Evolutionary conservation across 2,888 invertebrate genomes (phyloP).

Genomic region (Orchesellides sinensis): DNA sequence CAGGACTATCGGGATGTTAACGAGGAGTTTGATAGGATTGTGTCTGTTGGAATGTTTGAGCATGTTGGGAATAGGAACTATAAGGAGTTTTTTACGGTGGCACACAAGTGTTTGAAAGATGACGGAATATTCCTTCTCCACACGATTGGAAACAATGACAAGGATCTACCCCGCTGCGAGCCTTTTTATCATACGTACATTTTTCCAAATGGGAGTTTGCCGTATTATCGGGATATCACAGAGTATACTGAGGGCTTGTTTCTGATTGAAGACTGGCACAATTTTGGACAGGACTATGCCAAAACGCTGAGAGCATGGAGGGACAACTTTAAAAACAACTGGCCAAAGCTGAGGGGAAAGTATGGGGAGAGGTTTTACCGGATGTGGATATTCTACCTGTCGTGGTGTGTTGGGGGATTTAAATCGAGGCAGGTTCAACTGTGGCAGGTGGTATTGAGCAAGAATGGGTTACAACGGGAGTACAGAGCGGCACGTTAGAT

Average conservation of each 20-base stretch:
- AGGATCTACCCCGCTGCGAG: conserved; percentile 48
- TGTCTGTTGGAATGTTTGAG: conserved; percentile 37
- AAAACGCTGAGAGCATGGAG: conserved; percentile 24
- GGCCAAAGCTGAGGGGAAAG: conserved; percentile 20
- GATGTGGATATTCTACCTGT: background rate
- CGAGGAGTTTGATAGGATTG: conserved; percentile 29
- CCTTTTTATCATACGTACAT: conserved; percentile 48
- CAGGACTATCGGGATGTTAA: conserved; percentile 11
- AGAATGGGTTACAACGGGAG: background rate
- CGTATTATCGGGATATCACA: background rate
- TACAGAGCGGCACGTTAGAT: background rate
- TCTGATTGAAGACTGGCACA: conserved; percentile 44
- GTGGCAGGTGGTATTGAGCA: background rate
- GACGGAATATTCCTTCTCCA: conserved; percentile 66
- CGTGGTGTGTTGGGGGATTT: background rate
- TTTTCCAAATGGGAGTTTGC: conserved; percentile 27
- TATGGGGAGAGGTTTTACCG: conserved; percentile 17
- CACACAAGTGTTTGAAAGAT: conserved; percentile 26
- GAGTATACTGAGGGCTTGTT: background rate
- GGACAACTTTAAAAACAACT: conserved; percentile 21
- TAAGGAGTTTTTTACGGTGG: conserved; percentile 49
- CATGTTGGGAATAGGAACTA: conserved; percentile 58
- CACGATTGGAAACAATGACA: conserved; percentile 49
- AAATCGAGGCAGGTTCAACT: background rate
- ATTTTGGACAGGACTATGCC: conserved; percentile 27